Evolutionary conservation across 2,113 vertebrate genomes (phyloP), one percentile per base, ranked within the genome.

Genomic region (Strigops habroptila): DNA sequence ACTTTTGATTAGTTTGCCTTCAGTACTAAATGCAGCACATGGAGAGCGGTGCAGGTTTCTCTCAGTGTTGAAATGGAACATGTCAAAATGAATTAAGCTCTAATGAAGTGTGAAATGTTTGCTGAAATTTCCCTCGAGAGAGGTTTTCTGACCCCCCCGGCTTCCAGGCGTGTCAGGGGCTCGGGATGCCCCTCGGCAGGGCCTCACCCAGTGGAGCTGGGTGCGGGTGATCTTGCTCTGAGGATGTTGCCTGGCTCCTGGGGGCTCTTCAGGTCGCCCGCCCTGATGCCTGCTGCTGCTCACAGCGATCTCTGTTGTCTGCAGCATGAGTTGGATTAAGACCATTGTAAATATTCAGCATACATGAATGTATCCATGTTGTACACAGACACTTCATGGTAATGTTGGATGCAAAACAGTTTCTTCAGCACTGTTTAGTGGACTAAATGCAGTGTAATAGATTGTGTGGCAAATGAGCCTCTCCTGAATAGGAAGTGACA

Each of bases 301-400:
- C 10, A 9, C 0, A 8, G 51, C 8, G 8, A 3, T 11, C 33
- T 27, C 71, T 60, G 70, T 24, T 51, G n/a, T 51, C 82, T 25
- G n/a, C 51, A 37, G 46, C 1, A 4, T 0, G 3, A 25, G 14
- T 9, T 59, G 79, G 33, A 15, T 52, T 18, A 46, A 51, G 53
- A 14, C 15, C 33, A 1, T 33, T 0, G 18, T 37, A 28, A 67
- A 27, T 33, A 23, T 22, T 71, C 70, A 78, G 87, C 51, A 5
- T 5, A 12, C 25, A 12, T 5, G 23, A 46, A 15, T 0, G n/a
- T 33, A 15, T 30, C 43, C 18, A 0, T 9, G 39, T 21, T 46
- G 68, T 55, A 80, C 75, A 33, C 39, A 85, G 78, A 10, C 48
- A 6, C 70, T 19, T 62, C 0, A 5, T 64, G 68, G 28, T 59